Base-by-base conservation (phyloP, 2,797 vertebrate genomes). In the Hoplostethus mediterraneus region DNA sequence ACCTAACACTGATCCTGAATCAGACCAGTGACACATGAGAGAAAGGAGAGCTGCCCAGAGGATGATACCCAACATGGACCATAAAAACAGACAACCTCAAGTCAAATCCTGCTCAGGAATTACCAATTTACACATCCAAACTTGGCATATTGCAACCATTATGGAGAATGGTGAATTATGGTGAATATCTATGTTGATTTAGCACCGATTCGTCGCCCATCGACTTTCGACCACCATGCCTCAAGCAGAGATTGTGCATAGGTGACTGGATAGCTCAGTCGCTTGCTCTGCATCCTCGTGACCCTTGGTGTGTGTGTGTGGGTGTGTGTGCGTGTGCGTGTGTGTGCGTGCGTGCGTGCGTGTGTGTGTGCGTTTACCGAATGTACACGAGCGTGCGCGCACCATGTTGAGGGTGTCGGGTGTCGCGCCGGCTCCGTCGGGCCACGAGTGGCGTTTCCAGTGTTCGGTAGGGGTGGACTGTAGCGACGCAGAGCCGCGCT, bases 401-500 rank as follows among this genome's bases (percentile, higher is more conserved):
- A 84, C 75, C 31, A 87, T 92, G 89, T 82, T 87, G 73, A 87
- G 72, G 51, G 71, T 62, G 53, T 70, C 82, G 0, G 72, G 73
- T 21, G 51, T 73, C 0, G 87, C 90, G 58, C 92, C 92, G 45
- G 91, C 93, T 71, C 92, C 92, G 6, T 75, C 79, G 31, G 95
- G 89, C 79, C 89, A 91, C 1, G 90, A 93, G 80, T 97, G 97
- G 96, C 81, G 82, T 14, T 95, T 95, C 74, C 95, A 96, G 79
- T 94, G 93, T 5, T 95, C 96, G 2, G 95, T 98, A 2, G 97
- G 97, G 5, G 96, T 98, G 91, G 97, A 98, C 88, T 98, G 97
- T 85, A 96, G 96, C 38, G 90, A 93, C 13, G 95, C 96, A 0
- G 96, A 98, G 87, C 97, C 97, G 11, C 95, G 96, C 81, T 98